Base-by-base conservation (phyloP, 37 sponge, comb jelly and placozoan genomes). In the Haliclona indistincta region DNA sequence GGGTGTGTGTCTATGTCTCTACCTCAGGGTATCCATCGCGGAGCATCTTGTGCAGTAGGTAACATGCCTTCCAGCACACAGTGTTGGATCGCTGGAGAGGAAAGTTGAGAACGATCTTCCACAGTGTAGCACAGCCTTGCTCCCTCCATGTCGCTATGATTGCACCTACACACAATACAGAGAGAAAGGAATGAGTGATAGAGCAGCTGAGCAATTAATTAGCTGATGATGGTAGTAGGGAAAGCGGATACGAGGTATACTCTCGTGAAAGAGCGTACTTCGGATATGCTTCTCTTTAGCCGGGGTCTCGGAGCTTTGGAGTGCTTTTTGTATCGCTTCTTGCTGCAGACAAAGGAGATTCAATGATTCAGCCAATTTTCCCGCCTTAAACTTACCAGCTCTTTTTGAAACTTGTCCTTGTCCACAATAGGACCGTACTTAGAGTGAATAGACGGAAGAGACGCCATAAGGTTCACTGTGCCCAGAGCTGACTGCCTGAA, bases 251-350 rank as follows among this genome's bases (percentile, higher is more conserved):
- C 15, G 15, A 47, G 10, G 51, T 17, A 47, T 47, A 3, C 38
- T n/a, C 4, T 26, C 11, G 10, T 5, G 42, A 2, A 37, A 7
- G 30, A 23, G 63, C 88, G 70, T 80, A 89, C 92, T 91, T 76
- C 95, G 70, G 53, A 90, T 79, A 56, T 95, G 95, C 71, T 95
- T 95, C 67, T 87, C 91, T 63, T 95, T 95, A n/a, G 88, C 78
- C 22, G 88, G 70, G 20, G 81, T 71, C 67, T 95, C 95, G 17
- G 43, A 42, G 20, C 56, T 40, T 54, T 65, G 84, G 38, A 95
- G 68, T 10, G 81, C 92, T 61, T 95, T 95, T 26, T 75, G 63
- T 19, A 95, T 54, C 1, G 70, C 70, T 32, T 95, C 95, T 32
- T 66, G 39, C 92, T 91, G 73, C 23, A 47, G 15, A 36, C 33